Evolutionary conservation across 1,140 invertebrate genomes (phyloP), one percentile per base, ranked within the genome.

Genomic region (Andricus grossulariae): DNA sequence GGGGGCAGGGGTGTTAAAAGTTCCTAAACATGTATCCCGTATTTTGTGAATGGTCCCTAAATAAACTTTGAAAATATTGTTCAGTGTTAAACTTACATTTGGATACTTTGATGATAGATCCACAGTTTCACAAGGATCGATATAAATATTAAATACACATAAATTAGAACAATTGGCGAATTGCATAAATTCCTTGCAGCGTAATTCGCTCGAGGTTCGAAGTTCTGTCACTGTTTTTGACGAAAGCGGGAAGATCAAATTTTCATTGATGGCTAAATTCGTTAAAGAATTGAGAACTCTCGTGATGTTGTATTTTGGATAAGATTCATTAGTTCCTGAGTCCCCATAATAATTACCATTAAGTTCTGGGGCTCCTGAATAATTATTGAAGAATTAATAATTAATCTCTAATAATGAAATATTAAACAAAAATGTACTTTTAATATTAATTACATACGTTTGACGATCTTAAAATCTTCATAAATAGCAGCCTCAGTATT

Each of bases 71-170:
- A 21, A 11, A 54, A 51, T 75, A 13, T 55, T 5, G 0, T 11
- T 25, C 1, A 72, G 2, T 52, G 18, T 73, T 25, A 60, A 73
- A 82, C 76, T 79, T 54, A 89, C 89, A 73, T 85, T 21, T 10
- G 86, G 88, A 76, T 85, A 39, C 16, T 77, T 7, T 0, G 45
- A 3, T 7, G 86, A 90, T 5, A 91, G n/a, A 76, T 91, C 88
- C 3, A 15, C 75, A 19, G 76, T 87, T 73, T 91, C 90, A 51
- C 90, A 91, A 57, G 90, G 90, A 83, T 91, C 90, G 1, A 71
- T 50, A 0, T 76, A n/a, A n/a, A 91, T 57, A 74, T 91, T 80
- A 76, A 90, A 91, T 25, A 91, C 75, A 75, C 90, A 91, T 16
- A n/a, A n/a, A 0, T 77, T 71, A 2, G 54, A 70, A 32, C 90